Conservation (phyloP, 2,113 vertebrate genomes). For the Peromyscus polionotus region DNA sequence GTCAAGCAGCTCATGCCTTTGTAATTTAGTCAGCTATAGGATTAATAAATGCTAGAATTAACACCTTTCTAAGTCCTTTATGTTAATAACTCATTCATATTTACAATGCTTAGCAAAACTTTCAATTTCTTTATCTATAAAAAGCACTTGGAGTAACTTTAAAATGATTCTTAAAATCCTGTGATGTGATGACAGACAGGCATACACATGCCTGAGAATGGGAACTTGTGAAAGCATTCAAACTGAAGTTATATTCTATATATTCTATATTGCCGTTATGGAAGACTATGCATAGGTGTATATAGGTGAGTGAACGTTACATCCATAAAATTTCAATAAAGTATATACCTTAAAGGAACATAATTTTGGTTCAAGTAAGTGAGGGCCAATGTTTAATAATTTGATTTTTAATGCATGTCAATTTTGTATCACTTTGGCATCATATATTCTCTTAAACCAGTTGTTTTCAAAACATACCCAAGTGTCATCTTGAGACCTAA, state of each 20-base stretch:
- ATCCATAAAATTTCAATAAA: neutral
- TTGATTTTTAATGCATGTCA: neutral
- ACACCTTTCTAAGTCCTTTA: neutral
- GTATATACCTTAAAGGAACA: neutral
- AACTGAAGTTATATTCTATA: neutral
- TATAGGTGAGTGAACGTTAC: neutral
- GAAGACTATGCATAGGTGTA: neutral
- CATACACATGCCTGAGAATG: neutral
- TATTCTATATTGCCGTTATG: neutral
- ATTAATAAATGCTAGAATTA: neutral
- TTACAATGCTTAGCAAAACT: neutral
- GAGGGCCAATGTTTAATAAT: neutral
- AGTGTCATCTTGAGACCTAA: neutral
- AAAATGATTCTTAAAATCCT: neutral
- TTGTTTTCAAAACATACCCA: neutral
- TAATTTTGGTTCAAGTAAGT: neutral
- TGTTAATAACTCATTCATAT: neutral
- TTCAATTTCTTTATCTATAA: neutral
- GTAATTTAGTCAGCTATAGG: neutral
- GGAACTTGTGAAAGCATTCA: neutral
- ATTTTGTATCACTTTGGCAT: neutral
- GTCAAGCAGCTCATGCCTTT: neutral
- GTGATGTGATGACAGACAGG: accelerated
- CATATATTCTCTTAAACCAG: neutral
- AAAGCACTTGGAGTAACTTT: neutral